Conservation (phyloP, 2,888 invertebrate genomes). For the Dynastes tityus region DNA sequence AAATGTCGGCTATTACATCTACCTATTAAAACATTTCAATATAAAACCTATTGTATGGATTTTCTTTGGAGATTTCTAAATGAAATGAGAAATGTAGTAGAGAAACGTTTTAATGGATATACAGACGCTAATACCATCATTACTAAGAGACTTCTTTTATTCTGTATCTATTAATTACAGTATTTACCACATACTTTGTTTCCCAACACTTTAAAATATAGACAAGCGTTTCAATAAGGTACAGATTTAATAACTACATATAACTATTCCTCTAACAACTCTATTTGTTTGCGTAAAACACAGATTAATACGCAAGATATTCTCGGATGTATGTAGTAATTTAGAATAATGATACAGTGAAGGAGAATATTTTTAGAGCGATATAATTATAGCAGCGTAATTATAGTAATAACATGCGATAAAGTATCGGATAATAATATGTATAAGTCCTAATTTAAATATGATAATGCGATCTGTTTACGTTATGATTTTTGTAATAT, state of each 20-base stretch:
- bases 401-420: slow-evolving; percentile 35
- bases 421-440: slow-evolving; percentile 27
- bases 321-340: slow-evolving; percentile 2
- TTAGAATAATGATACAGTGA: slow-evolving; percentile 37
- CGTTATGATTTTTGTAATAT: slow-evolving; percentile 20
- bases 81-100: slow-evolving; percentile 28
- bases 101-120: slow-evolving; percentile 5
- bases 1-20: background rate
- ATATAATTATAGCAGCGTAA: slow-evolving; percentile 29
- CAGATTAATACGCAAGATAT: slow-evolving; percentile 24
- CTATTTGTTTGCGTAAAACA: slow-evolving; percentile 35
- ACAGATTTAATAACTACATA: slow-evolving; percentile 1
- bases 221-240: background rate
- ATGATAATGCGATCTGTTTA: slow-evolving; percentile 28
- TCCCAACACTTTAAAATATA: background rate
- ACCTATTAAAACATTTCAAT: background rate
- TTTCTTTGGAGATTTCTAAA: background rate
- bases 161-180: slow-evolving; percentile 12
- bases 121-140: slow-evolving; percentile 15
- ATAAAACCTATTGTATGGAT: background rate
- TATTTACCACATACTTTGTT: slow-evolving; percentile 23
- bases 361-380: slow-evolving; percentile 10
- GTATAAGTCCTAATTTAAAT: slow-evolving; percentile 20
- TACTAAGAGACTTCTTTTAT: slow-evolving; percentile 7
- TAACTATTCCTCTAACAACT: slow-evolving; percentile 33